Base-by-base conservation (phyloP, 2,113 vertebrate genomes). In the Mastomys natalensis region DNA sequence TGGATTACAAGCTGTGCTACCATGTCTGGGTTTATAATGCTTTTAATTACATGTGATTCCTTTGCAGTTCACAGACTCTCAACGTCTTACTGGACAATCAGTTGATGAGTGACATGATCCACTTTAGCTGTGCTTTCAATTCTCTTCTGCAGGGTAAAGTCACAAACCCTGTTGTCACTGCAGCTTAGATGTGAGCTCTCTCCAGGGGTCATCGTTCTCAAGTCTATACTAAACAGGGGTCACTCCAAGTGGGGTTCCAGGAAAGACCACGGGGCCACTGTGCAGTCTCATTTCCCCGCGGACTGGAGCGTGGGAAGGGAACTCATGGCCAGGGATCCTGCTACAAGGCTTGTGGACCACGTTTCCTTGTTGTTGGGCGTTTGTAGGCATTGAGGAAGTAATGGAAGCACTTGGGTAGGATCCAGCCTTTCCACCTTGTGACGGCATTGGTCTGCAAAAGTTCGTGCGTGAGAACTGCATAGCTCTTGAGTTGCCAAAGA, bases 31-130 rank as follows among this genome's bases (percentile, higher is more conserved):
- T 95, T 64, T 91, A 80, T 68, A 68, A 90, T 74, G 15, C n/a
- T 70, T 84, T 45, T 92, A 73, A 84, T 68, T 90, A 37, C 11
- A 7, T 62, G 72, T 51, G 64, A 78, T 70, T 95, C 40, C 64
- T 62, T 37, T 58, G 31, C 43, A 5, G 55, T 68, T 92, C 66
- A 60, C 55, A 48, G 73, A 70, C 84, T 86, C 37, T 89, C 64
- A 48, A 21, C 73, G 85, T 34, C 53, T 74, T 87, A 78, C 34
- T 94, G 91, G 89, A 95, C 87, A 34, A 66, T 82, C 43, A 88
- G n/a, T 37, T 73, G 73, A 73, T 93, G 68, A 87, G 73, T 29
- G 43, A 60, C 13, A 7, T 93, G 93, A 55, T 19, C 68, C 34
- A n/a, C 90, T 82, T 40, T 53, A 58, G 55, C 21, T 78, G 43